Base-by-base conservation (phyloP, 2,113 vertebrate genomes). In the Sturnus vulgaris region DNA sequence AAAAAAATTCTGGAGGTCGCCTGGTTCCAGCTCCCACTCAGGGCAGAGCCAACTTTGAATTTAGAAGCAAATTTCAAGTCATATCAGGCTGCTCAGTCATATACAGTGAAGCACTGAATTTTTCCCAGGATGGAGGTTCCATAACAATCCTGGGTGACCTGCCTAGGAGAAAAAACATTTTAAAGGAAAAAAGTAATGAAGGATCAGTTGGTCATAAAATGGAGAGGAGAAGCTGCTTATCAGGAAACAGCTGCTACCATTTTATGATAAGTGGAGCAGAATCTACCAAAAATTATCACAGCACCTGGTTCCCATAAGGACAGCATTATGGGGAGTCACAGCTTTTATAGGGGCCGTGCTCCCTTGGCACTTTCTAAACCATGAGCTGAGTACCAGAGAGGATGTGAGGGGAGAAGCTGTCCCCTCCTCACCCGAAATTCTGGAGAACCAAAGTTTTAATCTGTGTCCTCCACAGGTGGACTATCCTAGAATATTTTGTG, bases 111-210 rank as follows among this genome's bases (percentile, higher is more conserved):
- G 13, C 12, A 19, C 22, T 35, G 46, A 72, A 2, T 64, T 52
- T 69, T 91, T 40, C 25, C 17, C 16, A 30, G 14, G 12, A 6
- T 52, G 6, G 4, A 76, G 4, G 12, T 60, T 72, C 4, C 5
- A 24, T 3, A 66, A 20, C 9, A 0, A 4, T 39, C 13, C 30
- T 40, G 30, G 7, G 3, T 14, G 33, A 42, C 3, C 20, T 39
- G 4, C 5, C 33, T 47, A 49, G 37, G 23, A 60, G 7, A 61
- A 53, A 59, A 59, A 73, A 11, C 0, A 13, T 20, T 47, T 75
- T 42, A 39, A 56, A 47, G 50, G 24, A 68, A 42, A 60, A 37
- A 6, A 37, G 16, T 82, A 9, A 21, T 21, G 16, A 66, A 57
- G 19, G 15, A 66, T 8, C 5, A 65, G 7, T 7, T 14, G 5